Base-by-base conservation (phyloP, 2,113 vertebrate species). In the Anoura caudifer region DNA sequence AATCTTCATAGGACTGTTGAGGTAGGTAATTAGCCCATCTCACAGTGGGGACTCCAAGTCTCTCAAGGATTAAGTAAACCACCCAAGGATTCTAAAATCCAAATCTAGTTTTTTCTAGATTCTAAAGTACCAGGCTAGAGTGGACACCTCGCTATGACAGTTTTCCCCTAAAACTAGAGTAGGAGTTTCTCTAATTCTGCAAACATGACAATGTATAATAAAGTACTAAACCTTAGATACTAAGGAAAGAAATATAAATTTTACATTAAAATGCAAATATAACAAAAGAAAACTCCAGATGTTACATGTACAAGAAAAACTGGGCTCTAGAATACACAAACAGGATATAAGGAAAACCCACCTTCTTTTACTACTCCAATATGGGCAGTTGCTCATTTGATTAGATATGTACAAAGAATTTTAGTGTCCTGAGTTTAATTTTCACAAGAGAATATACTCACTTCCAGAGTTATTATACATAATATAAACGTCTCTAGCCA, bases 391-490 rank as follows among this genome's bases (percentile, higher is more conserved):
- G 41, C 26, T 91, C 69, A 72, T 77, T 31, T 63, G 73, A 36
- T 90, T 61, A 93, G 75, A 95, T 63, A 24, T 75, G 13, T 36
- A 13, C 43, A 56, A 73, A 89, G n/a, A 90, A 31, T 43, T 77
- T 86, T 36, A 69, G 19, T 24, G 22, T 65, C 12, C 26, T 43
- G 5, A 90, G 38, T 70, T 91, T 90, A 93, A 90, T 90, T 83
- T 95, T 90, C 94, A 93, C n/a, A 86, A 67, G 36, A 61, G 95
- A 91, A 90, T 87, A 13, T 72, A 86, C 52, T 76, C 33, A 63
- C 6, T 65, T 90, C 47, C 75, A 87, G 14, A 85, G 41, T 67
- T 47, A 43, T 14, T 84, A 81, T n/a, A 54, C 8, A 84, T 38
- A 89, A 89, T 28, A 86, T 36, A 56, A 80, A 93, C 11, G 31